Percentiles rank a stretch among this genome's conserved stretches.
These are phyloP conservation scores for Thereva unica DNA, from an alignment of 2,888 invertebrate genomes.

Conservation along the genomic window DNA sequence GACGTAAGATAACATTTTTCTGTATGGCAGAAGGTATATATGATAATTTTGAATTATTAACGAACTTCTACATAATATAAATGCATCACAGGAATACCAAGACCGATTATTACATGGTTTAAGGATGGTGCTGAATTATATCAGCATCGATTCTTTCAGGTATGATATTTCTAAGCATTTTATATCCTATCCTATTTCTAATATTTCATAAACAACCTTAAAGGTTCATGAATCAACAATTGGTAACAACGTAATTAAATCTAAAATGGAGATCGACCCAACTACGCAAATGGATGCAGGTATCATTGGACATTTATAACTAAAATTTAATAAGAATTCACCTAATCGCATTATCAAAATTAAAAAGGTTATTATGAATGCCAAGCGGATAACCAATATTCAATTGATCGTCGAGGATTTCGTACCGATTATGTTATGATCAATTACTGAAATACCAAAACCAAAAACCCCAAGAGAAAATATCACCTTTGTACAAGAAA, in stretches of 20 bases:
- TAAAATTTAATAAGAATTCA: slow-evolving; percentile 45
- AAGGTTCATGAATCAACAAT: slow-evolving; percentile 88
- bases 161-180: slow-evolving; percentile 50
- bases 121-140: slow-evolving; percentile 95
- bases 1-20: slow-evolving; percentile 90
- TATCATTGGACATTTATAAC: neutral
- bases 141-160: slow-evolving; percentile 85
- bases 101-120: slow-evolving; percentile 93
- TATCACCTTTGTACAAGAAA: slow-evolving; percentile 6
- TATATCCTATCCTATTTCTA: slow-evolving; percentile 33
- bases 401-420: slow-evolving; percentile 86
- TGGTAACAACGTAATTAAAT: slow-evolving; percentile 79
- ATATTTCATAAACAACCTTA: slow-evolving; percentile 7
- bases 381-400: slow-evolving; percentile 90
- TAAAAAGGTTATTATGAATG: slow-evolving; percentile 77
- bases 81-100: slow-evolving; percentile 62
- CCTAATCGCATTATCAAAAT: neutral
- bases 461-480: neutral
- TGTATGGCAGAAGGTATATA: slow-evolving; percentile 81
- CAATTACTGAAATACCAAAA: slow-evolving; percentile 50
- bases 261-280: slow-evolving; percentile 92
- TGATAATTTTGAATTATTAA: neutral
- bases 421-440: slow-evolving; percentile 75
- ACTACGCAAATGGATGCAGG: slow-evolving; percentile 96
- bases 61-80: neutral